These are phyloP conservation scores for Lapara coniferarum DNA, from an alignment of 2,888 invertebrate species.

Conservation along the genomic window DNA sequence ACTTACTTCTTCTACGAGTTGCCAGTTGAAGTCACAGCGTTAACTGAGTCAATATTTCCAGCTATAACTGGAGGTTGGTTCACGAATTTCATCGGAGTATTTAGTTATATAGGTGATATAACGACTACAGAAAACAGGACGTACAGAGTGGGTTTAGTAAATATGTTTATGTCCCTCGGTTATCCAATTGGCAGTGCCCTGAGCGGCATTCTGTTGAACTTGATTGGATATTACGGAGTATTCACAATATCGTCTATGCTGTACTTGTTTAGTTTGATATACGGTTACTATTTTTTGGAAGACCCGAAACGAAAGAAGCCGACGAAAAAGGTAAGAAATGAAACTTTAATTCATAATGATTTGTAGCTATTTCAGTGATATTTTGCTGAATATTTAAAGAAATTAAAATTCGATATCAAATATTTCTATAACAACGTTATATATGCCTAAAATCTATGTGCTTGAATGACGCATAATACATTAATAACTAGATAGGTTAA, in stretches of 20 bases:
- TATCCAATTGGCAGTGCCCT: slow-evolving; percentile 94
- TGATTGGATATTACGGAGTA: slow-evolving; percentile 92
- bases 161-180: slow-evolving; percentile 93
- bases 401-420: not conserved
- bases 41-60: slow-evolving; percentile 91
- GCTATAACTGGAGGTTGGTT: slow-evolving; percentile 94
- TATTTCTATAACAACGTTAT: not conserved
- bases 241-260: slow-evolving; percentile 88
- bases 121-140: slow-evolving; percentile 92
- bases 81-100: slow-evolving; percentile 93
- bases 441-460: not conserved
- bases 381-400: not conserved
- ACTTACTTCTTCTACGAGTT: slow-evolving; percentile 90
- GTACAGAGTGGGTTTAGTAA: slow-evolving; percentile 92
- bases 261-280: slow-evolving; percentile 88
- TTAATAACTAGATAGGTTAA: too few relatives aligned
- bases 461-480: not conserved
- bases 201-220: slow-evolving; percentile 88
- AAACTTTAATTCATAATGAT: not conserved
- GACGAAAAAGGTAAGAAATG: slow-evolving; percentile 52
- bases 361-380: too few relatives aligned
- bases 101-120: slow-evolving; percentile 94
- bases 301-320: slow-evolving; percentile 79
- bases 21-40: slow-evolving; percentile 90
- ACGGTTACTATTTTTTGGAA: slow-evolving; percentile 87